These are phyloP conservation scores for Drosophila hamatofila DNA, from an alignment of 2,888 invertebrate species.

Conservation along the genomic window DNA sequence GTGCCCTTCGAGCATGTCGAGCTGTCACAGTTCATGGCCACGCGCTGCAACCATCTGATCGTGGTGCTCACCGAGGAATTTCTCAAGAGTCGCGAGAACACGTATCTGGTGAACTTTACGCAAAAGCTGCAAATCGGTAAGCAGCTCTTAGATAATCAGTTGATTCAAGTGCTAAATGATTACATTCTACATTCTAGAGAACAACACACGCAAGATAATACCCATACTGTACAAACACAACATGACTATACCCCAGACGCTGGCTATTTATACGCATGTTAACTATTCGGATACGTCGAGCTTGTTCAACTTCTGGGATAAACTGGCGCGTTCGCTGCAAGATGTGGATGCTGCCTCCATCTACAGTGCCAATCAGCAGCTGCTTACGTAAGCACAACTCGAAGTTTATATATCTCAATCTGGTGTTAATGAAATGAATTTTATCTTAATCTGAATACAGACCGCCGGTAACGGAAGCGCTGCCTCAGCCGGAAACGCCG, in stretches of 20 bases:
- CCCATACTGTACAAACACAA: conserved; percentile 90
- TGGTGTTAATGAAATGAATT: not conserved
- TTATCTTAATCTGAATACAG: conserved; percentile 6
- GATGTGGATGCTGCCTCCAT: conserved; percentile 56
- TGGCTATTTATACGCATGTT: conserved; percentile 89
- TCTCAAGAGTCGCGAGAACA: conserved; percentile 90
- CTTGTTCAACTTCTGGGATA: conserved; percentile 90
- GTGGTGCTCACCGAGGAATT: conserved; percentile 92
- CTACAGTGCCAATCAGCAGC: conserved; percentile 32
- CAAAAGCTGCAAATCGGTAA: conserved; percentile 93
- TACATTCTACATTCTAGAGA: conserved; percentile 82
- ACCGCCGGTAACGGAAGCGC: conserved; percentile 22
- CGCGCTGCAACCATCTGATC: conserved; percentile 92
- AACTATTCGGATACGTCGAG: conserved; percentile 86
- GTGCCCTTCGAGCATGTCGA: conserved; percentile 90
- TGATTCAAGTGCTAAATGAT: not conserved
- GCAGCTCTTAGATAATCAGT: conserved; percentile 42
- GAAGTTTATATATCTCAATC: not conserved
- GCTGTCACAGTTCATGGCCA: conserved; percentile 90
- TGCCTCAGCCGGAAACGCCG: conserved; percentile 44
- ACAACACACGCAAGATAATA: conserved; percentile 88
- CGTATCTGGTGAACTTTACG: conserved; percentile 92
- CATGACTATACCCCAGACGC: conserved; percentile 87
- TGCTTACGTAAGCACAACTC: conserved; percentile 46
- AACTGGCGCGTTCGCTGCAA: conserved; percentile 87